Conservation (phyloP, 1,140 invertebrate genomes). For the Drosophila sproati region DNA sequence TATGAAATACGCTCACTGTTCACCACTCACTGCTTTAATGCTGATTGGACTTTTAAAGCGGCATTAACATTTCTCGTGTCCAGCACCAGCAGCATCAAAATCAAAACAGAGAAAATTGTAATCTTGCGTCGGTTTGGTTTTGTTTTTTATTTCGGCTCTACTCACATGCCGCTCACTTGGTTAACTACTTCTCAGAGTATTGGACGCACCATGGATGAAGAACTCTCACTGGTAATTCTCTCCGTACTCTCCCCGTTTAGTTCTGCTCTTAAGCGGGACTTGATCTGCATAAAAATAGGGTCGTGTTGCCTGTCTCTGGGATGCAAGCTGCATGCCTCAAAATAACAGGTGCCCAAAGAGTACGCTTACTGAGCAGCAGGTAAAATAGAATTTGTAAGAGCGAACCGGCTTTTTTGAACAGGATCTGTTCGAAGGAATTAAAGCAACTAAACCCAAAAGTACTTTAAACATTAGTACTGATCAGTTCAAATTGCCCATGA, state of each 20-base stretch:
- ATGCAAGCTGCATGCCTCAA: conserved; percentile 49
- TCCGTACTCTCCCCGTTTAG: conserved; percentile 47
- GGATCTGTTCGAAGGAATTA: conserved; percentile 52
- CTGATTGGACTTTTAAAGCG: conserved; percentile 70
- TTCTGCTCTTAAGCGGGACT: conserved; percentile 78
- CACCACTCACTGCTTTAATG: conserved; percentile 59
- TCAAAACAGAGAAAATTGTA: conserved; percentile 78
- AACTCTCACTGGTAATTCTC: conserved; percentile 53
- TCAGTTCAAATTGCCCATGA: background rate
- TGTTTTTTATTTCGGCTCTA: conserved; percentile 39
- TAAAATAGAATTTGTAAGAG: conserved; percentile 51
- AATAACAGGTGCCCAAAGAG: conserved; percentile 74
- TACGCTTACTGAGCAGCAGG: conserved; percentile 24
- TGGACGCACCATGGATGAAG: conserved; percentile 53
- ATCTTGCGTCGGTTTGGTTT: conserved; percentile 52
- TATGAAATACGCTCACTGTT: conserved; percentile 54
- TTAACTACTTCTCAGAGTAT: conserved; percentile 55
- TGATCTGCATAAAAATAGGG: conserved; percentile 81
- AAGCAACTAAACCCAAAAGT: background rate
- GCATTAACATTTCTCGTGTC: conserved; percentile 47
- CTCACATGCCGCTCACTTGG: conserved; percentile 59
- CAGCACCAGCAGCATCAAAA: conserved; percentile 48
- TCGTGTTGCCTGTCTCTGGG: conserved; percentile 61
- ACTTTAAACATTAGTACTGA: background rate
- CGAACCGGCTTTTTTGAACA: conserved; percentile 63